Conservation (phyloP, 2,797 vertebrate species). For the Schizopygopsis pylzovi region DNA sequence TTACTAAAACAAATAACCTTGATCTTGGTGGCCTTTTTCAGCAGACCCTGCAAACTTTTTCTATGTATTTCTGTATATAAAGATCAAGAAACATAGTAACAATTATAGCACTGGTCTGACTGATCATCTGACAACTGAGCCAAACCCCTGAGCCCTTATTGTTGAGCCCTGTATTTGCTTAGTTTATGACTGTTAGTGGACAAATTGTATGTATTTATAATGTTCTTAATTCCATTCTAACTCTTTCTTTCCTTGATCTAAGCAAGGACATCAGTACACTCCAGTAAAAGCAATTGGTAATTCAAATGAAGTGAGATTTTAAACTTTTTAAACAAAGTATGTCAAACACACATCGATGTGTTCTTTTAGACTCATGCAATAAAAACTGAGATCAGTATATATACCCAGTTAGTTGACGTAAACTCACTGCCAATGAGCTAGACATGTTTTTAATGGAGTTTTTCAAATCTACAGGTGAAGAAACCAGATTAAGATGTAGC, state of each 20-base stretch:
- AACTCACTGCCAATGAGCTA: slow-evolving; percentile 15
- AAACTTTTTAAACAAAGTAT: background rate
- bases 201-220: slow-evolving; percentile 23
- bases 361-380: background rate
- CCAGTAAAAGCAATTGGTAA: slow-evolving; percentile 6
- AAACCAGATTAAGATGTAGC: slow-evolving; percentile 4
- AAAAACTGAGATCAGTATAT: background rate
- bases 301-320: slow-evolving; percentile 24
- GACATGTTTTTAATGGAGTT: slow-evolving; percentile 10
- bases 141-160: background rate
- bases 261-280: slow-evolving; percentile 29
- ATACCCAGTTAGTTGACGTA: background rate
- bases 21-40: background rate
- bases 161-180: background rate
- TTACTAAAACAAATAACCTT: background rate
- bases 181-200: slow-evolving; percentile 8
- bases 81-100: background rate
- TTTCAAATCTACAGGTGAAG: slow-evolving; percentile 9
- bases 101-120: background rate
- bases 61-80: background rate
- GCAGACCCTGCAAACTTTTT: background rate
- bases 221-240: slow-evolving; percentile 27
- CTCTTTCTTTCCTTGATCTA: background rate
- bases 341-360: background rate
- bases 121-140: background rate